Evolutionary conservation across 2,888 invertebrate species (phyloP).

Genomic region (Eristalis arbustorum): DNA sequence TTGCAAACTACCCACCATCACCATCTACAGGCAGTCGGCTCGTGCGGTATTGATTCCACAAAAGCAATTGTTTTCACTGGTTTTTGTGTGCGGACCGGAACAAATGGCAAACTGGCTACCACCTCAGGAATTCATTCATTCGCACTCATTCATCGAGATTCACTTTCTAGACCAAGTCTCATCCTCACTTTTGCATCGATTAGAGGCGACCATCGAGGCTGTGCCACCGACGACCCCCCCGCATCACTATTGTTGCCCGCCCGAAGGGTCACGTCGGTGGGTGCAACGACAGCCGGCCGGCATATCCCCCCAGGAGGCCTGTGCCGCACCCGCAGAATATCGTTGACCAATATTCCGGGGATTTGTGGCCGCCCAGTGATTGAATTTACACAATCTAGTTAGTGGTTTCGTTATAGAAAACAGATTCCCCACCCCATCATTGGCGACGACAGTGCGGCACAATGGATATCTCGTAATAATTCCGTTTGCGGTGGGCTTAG

Average conservation of each 20-base stretch:
- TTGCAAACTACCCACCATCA: neutral
- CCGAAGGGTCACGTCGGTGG: slow-evolving; percentile 44
- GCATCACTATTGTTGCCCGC: neutral
- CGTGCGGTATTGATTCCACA: slow-evolving; percentile 58
- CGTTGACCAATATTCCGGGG: slow-evolving; percentile 69
- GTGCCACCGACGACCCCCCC: neutral
- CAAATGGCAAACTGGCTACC: slow-evolving; percentile 42
- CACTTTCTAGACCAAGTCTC: slow-evolving; percentile 51
- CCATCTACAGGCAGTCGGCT: neutral
- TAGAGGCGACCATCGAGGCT: neutral
- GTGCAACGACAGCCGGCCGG: neutral
- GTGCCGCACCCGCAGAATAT: slow-evolving; percentile 50
- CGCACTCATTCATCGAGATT: slow-evolving; percentile 64
- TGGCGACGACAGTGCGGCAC: slow-evolving; percentile 11
- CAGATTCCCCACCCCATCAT: slow-evolving; percentile 53
- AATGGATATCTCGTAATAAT: slow-evolving; percentile 54
- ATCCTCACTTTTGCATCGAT: slow-evolving; percentile 13
- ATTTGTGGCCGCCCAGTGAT: slow-evolving; percentile 65
- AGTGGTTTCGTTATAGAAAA: slow-evolving; percentile 63
- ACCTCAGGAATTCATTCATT: slow-evolving; percentile 47
- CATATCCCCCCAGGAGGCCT: neutral
- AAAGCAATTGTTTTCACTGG: slow-evolving; percentile 68
- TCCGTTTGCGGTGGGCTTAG: slow-evolving; percentile 28
- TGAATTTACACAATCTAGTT: slow-evolving; percentile 71
- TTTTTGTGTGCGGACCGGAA: slow-evolving; percentile 43